These are phyloP conservation scores for Palythoa heliodiscus DNA, from an alignment of 92 coral and sea anemone genomes.

Conservation along the genomic window DNA sequence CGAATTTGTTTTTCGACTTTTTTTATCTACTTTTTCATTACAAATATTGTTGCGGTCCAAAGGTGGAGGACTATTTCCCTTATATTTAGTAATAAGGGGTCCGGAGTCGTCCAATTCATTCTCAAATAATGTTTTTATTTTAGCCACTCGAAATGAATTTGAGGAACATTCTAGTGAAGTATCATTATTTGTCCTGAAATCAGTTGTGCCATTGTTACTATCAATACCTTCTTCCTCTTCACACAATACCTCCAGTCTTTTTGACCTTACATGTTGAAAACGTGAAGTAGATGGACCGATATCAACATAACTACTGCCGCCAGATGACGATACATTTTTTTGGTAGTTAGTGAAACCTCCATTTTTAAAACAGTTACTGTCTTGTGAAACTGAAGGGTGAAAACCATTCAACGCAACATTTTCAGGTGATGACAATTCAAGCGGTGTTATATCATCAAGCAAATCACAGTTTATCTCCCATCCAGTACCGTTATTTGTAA, in stretches of 20 bases:
- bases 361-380: neutral
- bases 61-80: neutral
- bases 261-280: constrained; percentile 40
- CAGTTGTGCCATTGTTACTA: constrained; percentile 29
- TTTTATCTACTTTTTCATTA: neutral
- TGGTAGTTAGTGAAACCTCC: neutral
- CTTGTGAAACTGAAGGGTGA: neutral
- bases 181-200: neutral
- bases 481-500: neutral
- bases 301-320: constrained; percentile 1
- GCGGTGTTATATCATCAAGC: constrained; percentile 7
- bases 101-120: neutral
- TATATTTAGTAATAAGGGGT: neutral
- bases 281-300: neutral
- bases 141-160: constrained; percentile 25
- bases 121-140: constrained; percentile 23
- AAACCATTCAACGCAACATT: neutral
- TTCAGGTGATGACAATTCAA: neutral
- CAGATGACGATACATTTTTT: neutral
- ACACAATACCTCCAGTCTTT: constrained; percentile 67
- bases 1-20: neutral
- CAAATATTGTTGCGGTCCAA: neutral
- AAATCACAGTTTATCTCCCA: constrained; percentile 43
- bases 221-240: constrained; percentile 76
- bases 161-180: neutral